Evolutionary conservation across 2,797 vertebrate species (phyloP).

Genomic region (Chrysocyon brachyurus): DNA sequence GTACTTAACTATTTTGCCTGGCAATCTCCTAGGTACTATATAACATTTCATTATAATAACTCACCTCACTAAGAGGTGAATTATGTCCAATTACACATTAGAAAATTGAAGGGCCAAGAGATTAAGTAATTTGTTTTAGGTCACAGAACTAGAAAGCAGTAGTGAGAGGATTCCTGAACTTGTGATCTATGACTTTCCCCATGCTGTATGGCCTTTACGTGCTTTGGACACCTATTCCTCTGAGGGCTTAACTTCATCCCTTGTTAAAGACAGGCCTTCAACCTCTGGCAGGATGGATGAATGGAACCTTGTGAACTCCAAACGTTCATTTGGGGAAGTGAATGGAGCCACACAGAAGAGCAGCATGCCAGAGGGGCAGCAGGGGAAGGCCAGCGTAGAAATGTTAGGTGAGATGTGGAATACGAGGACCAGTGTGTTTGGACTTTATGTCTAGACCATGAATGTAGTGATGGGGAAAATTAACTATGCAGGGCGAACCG

Average conservation of each 20-base stretch:
- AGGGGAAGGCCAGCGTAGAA: neutral
- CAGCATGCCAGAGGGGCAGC: neutral
- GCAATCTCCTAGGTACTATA: neutral
- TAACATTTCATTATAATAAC: neutral
- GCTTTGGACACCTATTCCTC: neutral
- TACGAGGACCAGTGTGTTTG: accelerated
- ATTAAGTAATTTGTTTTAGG: neutral
- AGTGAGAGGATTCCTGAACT: neutral
- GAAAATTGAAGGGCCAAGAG: neutral
- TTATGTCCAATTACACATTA: neutral
- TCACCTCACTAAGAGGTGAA: neutral
- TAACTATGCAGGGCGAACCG: neutral
- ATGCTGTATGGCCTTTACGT: accelerated
- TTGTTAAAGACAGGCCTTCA: neutral
- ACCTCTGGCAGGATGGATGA: neutral
- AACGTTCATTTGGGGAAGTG: neutral
- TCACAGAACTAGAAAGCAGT: neutral
- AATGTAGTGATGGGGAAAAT: neutral
- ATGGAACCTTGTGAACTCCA: neutral
- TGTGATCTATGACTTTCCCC: accelerated
- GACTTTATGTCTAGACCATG: neutral
- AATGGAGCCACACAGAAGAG: no score
- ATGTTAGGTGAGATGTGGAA: neutral
- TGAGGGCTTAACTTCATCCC: neutral
- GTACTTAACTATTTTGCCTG: neutral